Evolutionary conservation across 2,888 invertebrate species (phyloP).

Genomic region (Melipona bicolor): DNA sequence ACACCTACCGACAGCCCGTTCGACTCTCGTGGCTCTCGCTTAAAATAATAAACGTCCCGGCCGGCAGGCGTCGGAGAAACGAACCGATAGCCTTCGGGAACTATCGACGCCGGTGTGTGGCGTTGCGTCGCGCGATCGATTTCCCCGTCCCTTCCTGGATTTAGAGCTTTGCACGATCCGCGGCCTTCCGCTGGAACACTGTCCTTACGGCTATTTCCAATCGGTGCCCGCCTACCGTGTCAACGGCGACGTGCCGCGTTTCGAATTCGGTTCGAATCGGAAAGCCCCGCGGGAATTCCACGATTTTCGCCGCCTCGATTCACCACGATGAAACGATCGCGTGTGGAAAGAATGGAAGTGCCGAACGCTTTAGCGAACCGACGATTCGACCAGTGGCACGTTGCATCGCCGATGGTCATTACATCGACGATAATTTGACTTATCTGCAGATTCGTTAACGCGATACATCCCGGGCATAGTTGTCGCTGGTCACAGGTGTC

Average conservation of each 20-base stretch:
- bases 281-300: neutral
- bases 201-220: slow-evolving; percentile 1
- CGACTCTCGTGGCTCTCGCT: slow-evolving; percentile 42
- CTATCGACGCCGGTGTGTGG: neutral
- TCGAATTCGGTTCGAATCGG: neutral
- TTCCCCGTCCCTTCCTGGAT: slow-evolving; percentile 17
- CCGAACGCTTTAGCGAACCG: neutral
- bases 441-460: slow-evolving; percentile 40
- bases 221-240: neutral
- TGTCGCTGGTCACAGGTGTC: slow-evolving; percentile 50
- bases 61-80: slow-evolving; percentile 20
- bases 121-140: slow-evolving; percentile 24
- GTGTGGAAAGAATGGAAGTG: neutral
- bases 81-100: slow-evolving; percentile 39
- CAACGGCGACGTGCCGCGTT: neutral
- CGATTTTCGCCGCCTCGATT: neutral
- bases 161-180: slow-evolving; percentile 15
- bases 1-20: slow-evolving; percentile 62
- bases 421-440: slow-evolving; percentile 27
- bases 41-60: slow-evolving; percentile 70
- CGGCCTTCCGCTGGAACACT: neutral
- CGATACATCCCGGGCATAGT: slow-evolving; percentile 21
- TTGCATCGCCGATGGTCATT: slow-evolving; percentile 19
- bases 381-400: neutral
- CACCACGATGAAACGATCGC: neutral